These are phyloP conservation scores for Nemopilema nomurai DNA, from an alignment of 30 jellyfish, hydroid and myxozoan genomes.

Conservation along the genomic window DNA sequence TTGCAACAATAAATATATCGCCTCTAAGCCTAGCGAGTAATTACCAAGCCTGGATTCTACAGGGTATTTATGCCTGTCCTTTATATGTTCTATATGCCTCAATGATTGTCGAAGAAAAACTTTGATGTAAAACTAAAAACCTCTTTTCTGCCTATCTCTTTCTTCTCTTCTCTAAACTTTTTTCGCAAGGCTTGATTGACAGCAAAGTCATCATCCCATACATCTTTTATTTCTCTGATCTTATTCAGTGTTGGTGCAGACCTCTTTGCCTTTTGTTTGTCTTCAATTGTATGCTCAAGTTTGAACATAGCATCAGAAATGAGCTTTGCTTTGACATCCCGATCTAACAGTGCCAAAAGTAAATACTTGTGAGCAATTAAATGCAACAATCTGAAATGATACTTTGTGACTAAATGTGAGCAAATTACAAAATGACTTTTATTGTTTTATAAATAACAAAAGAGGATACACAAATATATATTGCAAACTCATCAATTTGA, in stretches of 20 bases:
- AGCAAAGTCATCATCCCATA: slow-evolving; percentile 91
- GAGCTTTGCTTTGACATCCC: slow-evolving; percentile 86
- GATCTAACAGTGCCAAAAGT: slow-evolving; percentile 48
- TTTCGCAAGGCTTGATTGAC: slow-evolving; percentile 80
- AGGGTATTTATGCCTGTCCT: no score
- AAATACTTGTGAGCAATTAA: neutral
- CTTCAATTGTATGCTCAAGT: slow-evolving; percentile 87
- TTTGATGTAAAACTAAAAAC: slow-evolving; percentile 11
- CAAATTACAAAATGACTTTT: no score
- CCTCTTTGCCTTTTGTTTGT: slow-evolving; percentile 73
- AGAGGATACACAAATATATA: no score
- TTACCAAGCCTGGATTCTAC: no score
- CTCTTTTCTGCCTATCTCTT: slow-evolving; percentile 54
- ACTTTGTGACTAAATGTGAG: no score
- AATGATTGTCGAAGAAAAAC: neutral
- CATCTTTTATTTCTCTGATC: slow-evolving; percentile 75
- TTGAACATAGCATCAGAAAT: slow-evolving; percentile 92
- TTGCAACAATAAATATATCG: no score
- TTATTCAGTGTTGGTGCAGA: slow-evolving; percentile 96
- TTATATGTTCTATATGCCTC: no score
- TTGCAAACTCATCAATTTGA: no score
- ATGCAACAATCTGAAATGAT: neutral
- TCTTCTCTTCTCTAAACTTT: slow-evolving; percentile 90
- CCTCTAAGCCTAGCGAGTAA: no score
- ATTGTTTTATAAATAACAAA: no score